Conservation (phyloP, 2,888 invertebrate species). For the Trachelus stipa region DNA sequence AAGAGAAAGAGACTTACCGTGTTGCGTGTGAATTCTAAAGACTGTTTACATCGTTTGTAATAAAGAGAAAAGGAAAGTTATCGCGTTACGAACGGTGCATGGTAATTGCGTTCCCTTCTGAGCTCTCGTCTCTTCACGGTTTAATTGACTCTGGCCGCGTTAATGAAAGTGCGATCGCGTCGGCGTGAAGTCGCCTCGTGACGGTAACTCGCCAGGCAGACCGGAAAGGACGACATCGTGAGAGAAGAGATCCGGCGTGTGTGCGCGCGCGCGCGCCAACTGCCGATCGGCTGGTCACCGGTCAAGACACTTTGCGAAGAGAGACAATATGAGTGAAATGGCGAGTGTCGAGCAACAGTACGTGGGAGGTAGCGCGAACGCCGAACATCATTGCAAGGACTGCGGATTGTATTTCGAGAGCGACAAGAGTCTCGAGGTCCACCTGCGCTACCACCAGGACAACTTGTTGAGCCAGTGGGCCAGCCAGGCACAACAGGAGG, state of each 20-base stretch:
- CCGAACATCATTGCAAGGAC: slow-evolving; percentile 79
- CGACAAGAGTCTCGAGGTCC: slow-evolving; percentile 81
- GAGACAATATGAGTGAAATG: slow-evolving; percentile 61
- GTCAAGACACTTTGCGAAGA: neutral
- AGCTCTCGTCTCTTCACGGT: neutral
- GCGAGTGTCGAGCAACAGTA: slow-evolving; percentile 66
- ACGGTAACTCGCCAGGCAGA: slow-evolving; percentile 2
- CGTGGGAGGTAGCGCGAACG: slow-evolving; percentile 55
- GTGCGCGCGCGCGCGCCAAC: neutral
- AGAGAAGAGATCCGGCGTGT: slow-evolving; percentile 17
- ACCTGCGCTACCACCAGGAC: slow-evolving; percentile 83
- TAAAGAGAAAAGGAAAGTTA: neutral
- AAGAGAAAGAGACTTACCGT: neutral
- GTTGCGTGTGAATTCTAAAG: neutral
- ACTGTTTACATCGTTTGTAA: neutral
- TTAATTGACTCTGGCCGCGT: neutral
- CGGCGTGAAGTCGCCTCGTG: neutral
- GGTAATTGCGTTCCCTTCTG: neutral
- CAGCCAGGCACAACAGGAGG: slow-evolving; percentile 70
- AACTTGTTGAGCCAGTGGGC: slow-evolving; percentile 82
- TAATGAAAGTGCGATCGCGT: neutral
- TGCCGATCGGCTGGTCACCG: neutral
- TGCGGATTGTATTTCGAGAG: slow-evolving; percentile 82
- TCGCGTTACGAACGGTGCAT: neutral
- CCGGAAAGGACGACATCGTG: slow-evolving; percentile 13